Conservation (phyloP, 2,113 vertebrate genomes). For the Chelonoidis abingdonii region DNA sequence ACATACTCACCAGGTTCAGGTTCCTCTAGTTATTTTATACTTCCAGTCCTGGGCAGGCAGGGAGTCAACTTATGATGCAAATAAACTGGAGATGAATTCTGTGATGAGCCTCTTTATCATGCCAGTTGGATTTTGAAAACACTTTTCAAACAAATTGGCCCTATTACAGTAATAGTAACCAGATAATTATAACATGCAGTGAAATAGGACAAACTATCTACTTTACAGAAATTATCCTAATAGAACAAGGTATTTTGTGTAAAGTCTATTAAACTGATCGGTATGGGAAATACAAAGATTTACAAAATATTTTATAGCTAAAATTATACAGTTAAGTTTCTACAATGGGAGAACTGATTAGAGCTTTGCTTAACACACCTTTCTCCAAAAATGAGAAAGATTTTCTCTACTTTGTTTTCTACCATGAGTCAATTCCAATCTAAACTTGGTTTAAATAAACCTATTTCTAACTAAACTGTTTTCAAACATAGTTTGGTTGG, state of each 20-base stretch:
- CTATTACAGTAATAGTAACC: not conserved
- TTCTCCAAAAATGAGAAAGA: not conserved
- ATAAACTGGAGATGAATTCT: fast-evolving
- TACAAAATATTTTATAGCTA: not conserved
- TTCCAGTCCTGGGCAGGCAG: not conserved
- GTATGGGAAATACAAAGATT: not conserved
- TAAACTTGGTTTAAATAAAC: not conserved
- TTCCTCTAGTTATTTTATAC: not conserved
- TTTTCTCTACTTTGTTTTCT: not conserved
- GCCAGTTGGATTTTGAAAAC: not conserved
- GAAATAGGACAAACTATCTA: not conserved
- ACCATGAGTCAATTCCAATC: not conserved
- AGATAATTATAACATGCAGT: not conserved
- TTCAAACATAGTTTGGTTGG: not conserved
- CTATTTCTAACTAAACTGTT: not conserved
- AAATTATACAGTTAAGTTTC: fast-evolving
- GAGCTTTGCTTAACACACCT: not conserved
- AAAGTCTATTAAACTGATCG: not conserved
- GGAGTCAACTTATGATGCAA: not conserved
- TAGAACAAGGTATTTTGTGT: not conserved
- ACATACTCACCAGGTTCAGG: not conserved
- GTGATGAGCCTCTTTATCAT: not conserved
- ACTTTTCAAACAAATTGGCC: not conserved
- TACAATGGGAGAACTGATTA: not conserved
- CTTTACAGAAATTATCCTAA: not conserved